A percentile compares a stretch with the other conserved stretches of the same genome.
phyloP scores from a whole-genome alignment of 2,797 vertebrate genomes.

The Crocodylus rhombifer region DNA sequence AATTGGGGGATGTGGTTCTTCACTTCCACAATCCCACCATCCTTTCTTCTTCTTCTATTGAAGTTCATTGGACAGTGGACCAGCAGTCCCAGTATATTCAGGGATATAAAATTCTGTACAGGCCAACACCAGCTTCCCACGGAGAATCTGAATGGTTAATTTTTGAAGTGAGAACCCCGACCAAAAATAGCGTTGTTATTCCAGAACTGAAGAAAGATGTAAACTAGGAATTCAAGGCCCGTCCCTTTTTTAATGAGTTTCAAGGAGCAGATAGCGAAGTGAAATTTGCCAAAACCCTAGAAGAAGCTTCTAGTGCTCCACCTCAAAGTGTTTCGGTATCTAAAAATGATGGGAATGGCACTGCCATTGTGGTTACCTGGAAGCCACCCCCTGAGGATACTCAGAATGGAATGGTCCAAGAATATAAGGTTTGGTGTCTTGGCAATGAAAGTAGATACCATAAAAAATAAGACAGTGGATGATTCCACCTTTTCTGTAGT shows the following conservation, averaged over 20 bases:
- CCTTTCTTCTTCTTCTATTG: constrained; percentile 95
- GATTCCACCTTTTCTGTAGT: constrained; percentile 91
- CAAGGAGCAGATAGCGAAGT: constrained; percentile 98
- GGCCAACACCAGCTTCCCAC: constrained; percentile 83
- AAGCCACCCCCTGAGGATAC: constrained; percentile 95
- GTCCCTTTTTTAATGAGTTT: constrained; percentile 99
- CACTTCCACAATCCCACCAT: constrained; percentile 98
- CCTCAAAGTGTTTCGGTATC: constrained; percentile 94
- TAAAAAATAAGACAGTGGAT: constrained; percentile 93
- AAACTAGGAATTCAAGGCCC: constrained; percentile 96
- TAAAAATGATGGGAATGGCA: constrained; percentile 94
- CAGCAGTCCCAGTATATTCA: constrained; percentile 98
- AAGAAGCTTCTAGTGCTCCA: constrained; percentile 97
- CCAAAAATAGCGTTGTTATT: constrained; percentile 91
- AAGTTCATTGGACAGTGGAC: constrained; percentile 98
- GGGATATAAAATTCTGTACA: constrained; percentile 97
- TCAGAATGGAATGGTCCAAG: constrained; percentile 95
- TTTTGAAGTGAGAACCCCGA: constrained; percentile 93
- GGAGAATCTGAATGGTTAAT: constrained; percentile 92
- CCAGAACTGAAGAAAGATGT: constrained; percentile 94
- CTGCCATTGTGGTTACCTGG: constrained; percentile 94
- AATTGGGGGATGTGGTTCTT: constrained; percentile 93
- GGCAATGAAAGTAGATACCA: constrained; percentile 97
- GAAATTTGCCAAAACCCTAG: constrained; percentile 94
- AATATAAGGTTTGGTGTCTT: constrained; percentile 99